These are phyloP conservation scores for Acipenser transmontanus DNA, from an alignment of 2,797 vertebrate genomes.

Conservation along the genomic window DNA sequence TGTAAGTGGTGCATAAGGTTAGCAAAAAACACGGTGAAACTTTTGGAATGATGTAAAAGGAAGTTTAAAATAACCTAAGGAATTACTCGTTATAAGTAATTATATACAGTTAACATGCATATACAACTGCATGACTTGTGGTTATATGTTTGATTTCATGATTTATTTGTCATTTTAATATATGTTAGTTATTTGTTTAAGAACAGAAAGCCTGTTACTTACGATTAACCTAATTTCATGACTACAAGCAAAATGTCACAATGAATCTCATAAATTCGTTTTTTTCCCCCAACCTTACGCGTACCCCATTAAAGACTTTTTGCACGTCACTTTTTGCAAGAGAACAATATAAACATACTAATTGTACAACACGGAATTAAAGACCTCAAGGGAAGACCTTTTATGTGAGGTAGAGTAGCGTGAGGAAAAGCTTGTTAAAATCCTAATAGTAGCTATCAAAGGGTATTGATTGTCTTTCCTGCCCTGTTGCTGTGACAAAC, in stretches of 20 bases:
- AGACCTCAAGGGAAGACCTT: conserved; percentile 22
- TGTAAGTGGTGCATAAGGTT: too few species aligned
- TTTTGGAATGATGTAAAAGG: too few species aligned
- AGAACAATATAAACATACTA: not conserved
- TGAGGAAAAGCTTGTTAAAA: conserved; percentile 72
- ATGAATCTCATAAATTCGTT: too few species aligned
- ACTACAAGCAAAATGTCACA: too few species aligned
- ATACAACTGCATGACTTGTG: not conserved
- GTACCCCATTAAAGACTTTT: not conserved
- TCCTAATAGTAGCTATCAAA: conserved; percentile 70
- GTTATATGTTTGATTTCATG: not conserved
- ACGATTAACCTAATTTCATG: too few species aligned
- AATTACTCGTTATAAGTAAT: too few species aligned
- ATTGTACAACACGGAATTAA: not conserved
- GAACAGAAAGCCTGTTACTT: too few species aligned
- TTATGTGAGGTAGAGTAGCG: conserved; percentile 54
- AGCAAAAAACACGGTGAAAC: too few species aligned
- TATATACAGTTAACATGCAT: too few species aligned
- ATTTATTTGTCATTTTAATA: not conserved
- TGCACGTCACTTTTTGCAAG: not conserved
- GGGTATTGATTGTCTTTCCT: conserved; percentile 80
- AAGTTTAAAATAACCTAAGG: too few species aligned
- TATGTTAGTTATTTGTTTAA: too few species aligned
- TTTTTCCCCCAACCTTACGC: not conserved
- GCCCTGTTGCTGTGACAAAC: conserved; percentile 72